Base-by-base conservation (phyloP, 1,140 invertebrate genomes). In the Antheraea pernyi region DNA sequence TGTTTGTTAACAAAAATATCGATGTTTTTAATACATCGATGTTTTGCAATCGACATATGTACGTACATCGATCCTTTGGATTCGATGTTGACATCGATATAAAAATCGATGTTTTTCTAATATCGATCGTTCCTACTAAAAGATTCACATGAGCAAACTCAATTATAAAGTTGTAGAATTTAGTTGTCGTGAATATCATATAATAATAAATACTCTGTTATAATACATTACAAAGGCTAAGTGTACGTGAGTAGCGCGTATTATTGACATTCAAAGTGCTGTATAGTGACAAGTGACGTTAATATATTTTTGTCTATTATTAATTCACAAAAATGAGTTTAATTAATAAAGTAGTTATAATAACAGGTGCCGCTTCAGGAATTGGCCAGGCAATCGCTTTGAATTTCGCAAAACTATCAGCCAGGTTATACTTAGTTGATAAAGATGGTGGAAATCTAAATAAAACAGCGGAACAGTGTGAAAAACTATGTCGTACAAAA, bases 301-400 rank as follows among this genome's bases (percentile, higher is more conserved):
- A n/a, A n/a, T n/a, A n/a, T n/a, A n/a, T n/a, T 53, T 13, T 53
- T 53, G 16, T 16, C 5, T 2, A 30, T 30, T 30, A 30, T 30
- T 53, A 53, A 10, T 53, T 53, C 4, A 53, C 46, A 53, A 53
- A 13, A 69, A 83, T 85, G 83, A 77, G 68, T 74, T 81, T 83
- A 63, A 59, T 67, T 10, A 77, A 80, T 66, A 79, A 80, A 78
- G 78, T 84, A 10, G 76, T 84, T 7, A 10, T 84, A 18, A 70
- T 85, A 6, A 81, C 83, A 19, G 81, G 77, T 62, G 80, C 79
- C 13, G 75, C 69, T 16, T 85, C 81, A 8, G 81, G 78, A 3
- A 76, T 83, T 13, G 83, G 83, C 5, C 75, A 76, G 69, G 70
- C 76, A 8, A 78, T 74, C n/a, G 74, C 80, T 18, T 19, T 78